These are phyloP conservation scores for Mesorhabditis sp. DNA, from an alignment of 2,888 invertebrate genomes.

Conservation along the genomic window DNA sequence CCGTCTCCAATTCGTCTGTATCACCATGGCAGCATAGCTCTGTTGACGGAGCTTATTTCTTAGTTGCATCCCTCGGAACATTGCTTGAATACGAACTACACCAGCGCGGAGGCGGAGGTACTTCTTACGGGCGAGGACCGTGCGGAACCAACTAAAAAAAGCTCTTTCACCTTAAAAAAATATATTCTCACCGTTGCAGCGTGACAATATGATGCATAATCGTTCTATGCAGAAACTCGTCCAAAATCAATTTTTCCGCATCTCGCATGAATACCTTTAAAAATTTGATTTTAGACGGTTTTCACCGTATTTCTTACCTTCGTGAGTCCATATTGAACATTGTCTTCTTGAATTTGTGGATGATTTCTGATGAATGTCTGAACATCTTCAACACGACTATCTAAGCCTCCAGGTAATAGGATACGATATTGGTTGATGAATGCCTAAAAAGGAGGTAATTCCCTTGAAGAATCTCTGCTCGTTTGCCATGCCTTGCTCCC, in stretches of 20 bases:
- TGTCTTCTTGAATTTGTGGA: constrained; percentile 79
- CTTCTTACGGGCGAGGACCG: constrained; percentile 74
- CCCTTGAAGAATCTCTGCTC: background rate
- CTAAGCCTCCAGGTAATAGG: constrained; percentile 78
- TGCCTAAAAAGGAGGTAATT: constrained; percentile 63
- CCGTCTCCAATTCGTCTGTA: constrained; percentile 78
- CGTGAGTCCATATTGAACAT: constrained; percentile 81
- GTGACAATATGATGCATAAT: constrained; percentile 86
- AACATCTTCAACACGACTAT: constrained; percentile 80
- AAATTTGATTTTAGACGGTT: background rate
- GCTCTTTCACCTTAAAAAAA: too few species aligned
- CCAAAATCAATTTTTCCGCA: constrained; percentile 85
- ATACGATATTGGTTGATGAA: constrained; percentile 89
- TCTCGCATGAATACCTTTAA: constrained; percentile 78
- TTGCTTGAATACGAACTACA: constrained; percentile 73
- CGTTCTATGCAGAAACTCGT: constrained; percentile 85
- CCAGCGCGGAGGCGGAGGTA: constrained; percentile 75
- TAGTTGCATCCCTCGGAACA: constrained; percentile 70
- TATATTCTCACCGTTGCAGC: too few species aligned
- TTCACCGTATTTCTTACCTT: constrained; percentile 65
- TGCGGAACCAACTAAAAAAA: constrained; percentile 73
- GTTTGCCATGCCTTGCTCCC: background rate
- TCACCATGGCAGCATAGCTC: constrained; percentile 64
- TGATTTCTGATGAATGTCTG: constrained; percentile 74
- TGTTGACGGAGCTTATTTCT: constrained; percentile 62